phyloP scores from a whole-genome alignment of 2,797 vertebrate genomes.

The Esox masquinongy region DNA sequence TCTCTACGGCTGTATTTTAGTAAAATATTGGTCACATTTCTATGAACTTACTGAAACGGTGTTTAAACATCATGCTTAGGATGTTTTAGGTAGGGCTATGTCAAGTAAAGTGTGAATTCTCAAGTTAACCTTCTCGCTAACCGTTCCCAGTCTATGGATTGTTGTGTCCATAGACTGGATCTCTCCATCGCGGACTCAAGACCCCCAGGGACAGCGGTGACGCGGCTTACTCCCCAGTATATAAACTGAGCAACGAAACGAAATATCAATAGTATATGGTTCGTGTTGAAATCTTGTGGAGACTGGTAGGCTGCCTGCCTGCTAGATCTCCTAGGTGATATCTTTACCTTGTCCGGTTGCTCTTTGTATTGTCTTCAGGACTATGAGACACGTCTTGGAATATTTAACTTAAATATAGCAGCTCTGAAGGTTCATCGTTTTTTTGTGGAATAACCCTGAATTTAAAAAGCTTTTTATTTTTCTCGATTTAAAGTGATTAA shows the following conservation, averaged over 20 bases:
- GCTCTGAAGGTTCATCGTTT: not conserved
- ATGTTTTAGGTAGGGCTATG: no score
- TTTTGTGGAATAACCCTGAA: not conserved
- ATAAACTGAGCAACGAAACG: slow-evolving; percentile 44
- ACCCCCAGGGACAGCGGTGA: slow-evolving; percentile 51
- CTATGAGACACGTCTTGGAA: not conserved
- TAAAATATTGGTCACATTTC: no score
- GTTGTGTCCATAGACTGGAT: no score
- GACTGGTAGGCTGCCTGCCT: slow-evolving; percentile 36
- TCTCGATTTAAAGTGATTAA: not conserved
- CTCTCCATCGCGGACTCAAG: slow-evolving; percentile 13
- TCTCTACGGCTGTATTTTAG: no score
- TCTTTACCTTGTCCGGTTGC: not conserved
- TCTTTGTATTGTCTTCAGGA: not conserved
- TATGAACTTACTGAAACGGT: no score
- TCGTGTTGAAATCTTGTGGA: slow-evolving; percentile 33
- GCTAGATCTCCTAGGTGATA: not conserved
- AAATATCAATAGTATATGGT: slow-evolving; percentile 23
- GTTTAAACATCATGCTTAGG: no score
- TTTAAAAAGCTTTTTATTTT: not conserved
- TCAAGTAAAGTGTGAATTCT: no score
- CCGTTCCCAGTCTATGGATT: not conserved
- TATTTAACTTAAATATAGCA: not conserved
- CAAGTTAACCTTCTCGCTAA: not conserved
- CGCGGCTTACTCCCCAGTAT: slow-evolving; percentile 36